Evolutionary conservation across 2,113 vertebrate species (phyloP).

Genomic region (Callithrix jacchus): DNA sequence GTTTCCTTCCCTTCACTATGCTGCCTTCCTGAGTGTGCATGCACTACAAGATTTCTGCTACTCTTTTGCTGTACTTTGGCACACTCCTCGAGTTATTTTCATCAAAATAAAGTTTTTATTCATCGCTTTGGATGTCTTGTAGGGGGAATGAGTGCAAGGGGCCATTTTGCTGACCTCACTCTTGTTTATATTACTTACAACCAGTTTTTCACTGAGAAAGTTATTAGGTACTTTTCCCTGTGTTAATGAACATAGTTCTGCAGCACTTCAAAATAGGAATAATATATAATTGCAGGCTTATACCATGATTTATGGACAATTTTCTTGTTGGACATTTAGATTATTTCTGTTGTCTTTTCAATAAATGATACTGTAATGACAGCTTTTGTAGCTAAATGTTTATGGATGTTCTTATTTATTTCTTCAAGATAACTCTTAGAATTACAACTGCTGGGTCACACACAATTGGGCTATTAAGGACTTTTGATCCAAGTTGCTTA

Average conservation of each 20-base stretch:
- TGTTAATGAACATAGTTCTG: neutral
- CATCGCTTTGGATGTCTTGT: neutral
- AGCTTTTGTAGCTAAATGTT: neutral
- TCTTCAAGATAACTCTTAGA: neutral
- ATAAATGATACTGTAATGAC: neutral
- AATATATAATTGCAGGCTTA: neutral
- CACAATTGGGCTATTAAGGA: neutral
- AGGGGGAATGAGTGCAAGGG: neutral
- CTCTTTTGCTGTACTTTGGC: neutral
- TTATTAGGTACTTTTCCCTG: neutral
- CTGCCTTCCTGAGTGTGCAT: no score
- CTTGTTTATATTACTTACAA: neutral
- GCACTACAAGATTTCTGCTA: neutral
- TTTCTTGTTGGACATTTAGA: neutral
- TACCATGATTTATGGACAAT: neutral
- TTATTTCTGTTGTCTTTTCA: conserved; percentile 11
- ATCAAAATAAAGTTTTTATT: neutral
- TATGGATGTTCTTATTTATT: neutral
- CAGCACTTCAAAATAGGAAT: neutral
- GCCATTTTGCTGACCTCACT: neutral
- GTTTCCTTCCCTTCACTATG: neutral
- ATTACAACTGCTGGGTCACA: neutral
- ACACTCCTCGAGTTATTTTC: neutral
- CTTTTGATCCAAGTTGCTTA: neutral
- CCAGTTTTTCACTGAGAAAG: neutral